Base-by-base conservation (phyloP, 2,797 vertebrate genomes). In the Limosa lapponica region DNA sequence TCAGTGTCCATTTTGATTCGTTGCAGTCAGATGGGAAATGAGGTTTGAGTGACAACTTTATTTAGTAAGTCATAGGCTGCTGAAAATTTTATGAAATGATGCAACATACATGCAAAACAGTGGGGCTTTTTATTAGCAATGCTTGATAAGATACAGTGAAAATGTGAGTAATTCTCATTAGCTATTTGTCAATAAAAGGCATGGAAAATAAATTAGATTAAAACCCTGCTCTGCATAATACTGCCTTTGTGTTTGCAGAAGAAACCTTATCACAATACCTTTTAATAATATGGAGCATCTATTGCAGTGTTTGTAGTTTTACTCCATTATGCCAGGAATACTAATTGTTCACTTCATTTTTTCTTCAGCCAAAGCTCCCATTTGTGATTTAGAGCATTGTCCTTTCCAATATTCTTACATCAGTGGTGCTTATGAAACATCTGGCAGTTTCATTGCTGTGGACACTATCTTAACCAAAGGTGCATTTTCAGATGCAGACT, bases 11-110 rank as follows among this genome's bases (percentile, higher is more conserved):
- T 95, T 97, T 91, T 93, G 58, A 94, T 97, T 97, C 24, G 4
- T 86, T 94, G 57, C 32, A 89, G 64, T 83, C 6, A 5, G 95
- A 90, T n/a, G 36, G 97, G 77, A 97, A 98, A 98, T 96, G 75
- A 97, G 69, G 46, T 87, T 97, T 98, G 98, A 98, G 96, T 98
- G 98, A 98, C 98, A 97, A 95, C 96, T 98, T 98, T 97, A 98
- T 98, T 98, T 98, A 95, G 92, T 62, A 54, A 97, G 94, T 96
- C 93, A 96, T 78, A 97, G 74, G 30, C 84, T 91, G 71, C 72
- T 97, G 93, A 97, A 98, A 97, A 90, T 96, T 97, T 97, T 97
- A 98, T 97, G 87, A 97, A 97, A 97, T 89, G 46, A 73, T 93
- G 41, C 91, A 97, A 95, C 94, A 77, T 73, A 75, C 79, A 82